These are phyloP conservation scores for Hyperoplus lanceolatus DNA, from an alignment of 2,797 vertebrate genomes.

Conservation along the genomic window DNA sequence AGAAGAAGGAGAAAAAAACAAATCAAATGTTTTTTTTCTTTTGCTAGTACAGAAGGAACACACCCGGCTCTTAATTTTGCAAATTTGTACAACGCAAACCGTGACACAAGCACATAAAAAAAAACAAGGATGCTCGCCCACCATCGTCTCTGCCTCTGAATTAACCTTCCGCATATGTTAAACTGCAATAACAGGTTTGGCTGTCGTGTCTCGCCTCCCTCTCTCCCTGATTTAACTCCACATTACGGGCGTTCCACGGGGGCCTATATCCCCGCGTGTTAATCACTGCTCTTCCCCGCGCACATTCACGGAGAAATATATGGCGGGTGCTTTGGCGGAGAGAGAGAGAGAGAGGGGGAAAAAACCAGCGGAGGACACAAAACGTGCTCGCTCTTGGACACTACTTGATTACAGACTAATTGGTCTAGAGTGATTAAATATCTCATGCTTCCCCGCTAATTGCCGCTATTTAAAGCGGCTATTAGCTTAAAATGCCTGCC, in stretches of 20 bases:
- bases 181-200: constrained; percentile 82
- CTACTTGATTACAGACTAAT: constrained; percentile 95
- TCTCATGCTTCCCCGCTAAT: constrained; percentile 98
- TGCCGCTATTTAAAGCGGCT: constrained; percentile 96
- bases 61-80: constrained; percentile 54
- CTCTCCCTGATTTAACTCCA: constrained; percentile 83
- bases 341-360: constrained; percentile 41
- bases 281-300: constrained; percentile 82
- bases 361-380: constrained; percentile 76
- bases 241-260: constrained; percentile 82
- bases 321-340: constrained; percentile 77
- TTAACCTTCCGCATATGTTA: constrained; percentile 84
- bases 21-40: neutral
- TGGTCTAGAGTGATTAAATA: constrained; percentile 99
- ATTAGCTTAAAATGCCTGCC: constrained; percentile 99
- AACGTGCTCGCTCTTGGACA: constrained; percentile 87
- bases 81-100: constrained; percentile 61
- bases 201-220: constrained; percentile 73
- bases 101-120: constrained; percentile 70
- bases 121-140: constrained; percentile 60
- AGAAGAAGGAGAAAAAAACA: neutral
- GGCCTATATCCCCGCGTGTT: constrained; percentile 83
- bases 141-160: constrained; percentile 71
- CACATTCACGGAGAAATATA: constrained; percentile 79
- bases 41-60: constrained; percentile 26